Evolutionary conservation across 2,797 vertebrate genomes (phyloP).

Genomic region (Poecile montanus): DNA sequence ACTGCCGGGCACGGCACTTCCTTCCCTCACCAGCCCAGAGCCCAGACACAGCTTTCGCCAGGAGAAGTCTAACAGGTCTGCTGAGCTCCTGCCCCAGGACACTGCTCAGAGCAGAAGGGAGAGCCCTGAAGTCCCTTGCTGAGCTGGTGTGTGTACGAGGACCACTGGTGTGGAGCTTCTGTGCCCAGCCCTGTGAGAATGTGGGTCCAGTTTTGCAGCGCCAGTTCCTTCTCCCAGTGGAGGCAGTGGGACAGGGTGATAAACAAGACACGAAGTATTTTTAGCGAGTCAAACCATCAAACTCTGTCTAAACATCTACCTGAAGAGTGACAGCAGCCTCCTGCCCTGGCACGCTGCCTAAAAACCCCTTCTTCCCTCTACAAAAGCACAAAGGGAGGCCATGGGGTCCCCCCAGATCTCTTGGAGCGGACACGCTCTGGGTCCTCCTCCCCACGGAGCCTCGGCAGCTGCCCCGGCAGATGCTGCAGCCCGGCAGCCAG

Average conservation of each 20-base stretch:
- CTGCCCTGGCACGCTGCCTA: not conserved
- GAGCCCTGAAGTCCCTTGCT: not conserved
- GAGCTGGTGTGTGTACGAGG: rapidly evolving
- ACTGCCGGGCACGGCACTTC: rapidly evolving
- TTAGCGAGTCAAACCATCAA: not conserved
- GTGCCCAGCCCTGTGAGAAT: not conserved
- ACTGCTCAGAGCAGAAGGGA: not conserved
- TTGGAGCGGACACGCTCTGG: not conserved
- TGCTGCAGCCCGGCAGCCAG: not conserved
- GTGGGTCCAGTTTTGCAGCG: not conserved
- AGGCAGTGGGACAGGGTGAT: not conserved
- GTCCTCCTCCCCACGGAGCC: rapidly evolving
- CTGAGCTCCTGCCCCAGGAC: not conserved
- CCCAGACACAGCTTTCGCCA: not conserved
- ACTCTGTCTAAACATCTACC: not conserved
- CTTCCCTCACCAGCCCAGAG: not conserved
- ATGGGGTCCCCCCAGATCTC: rapidly evolving
- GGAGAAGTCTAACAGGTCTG: not conserved
- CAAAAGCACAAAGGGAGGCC: rapidly evolving
- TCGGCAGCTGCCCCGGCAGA: not conserved
- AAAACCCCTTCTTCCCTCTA: rapidly evolving
- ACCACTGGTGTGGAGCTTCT: rapidly evolving
- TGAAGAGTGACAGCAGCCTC: not conserved
- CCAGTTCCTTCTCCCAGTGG: rapidly evolving
- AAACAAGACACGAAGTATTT: not conserved